Evolutionary conservation across 2,113 vertebrate species (phyloP), one percentile per base, ranked within the genome.

Genomic region (Litocranius walleri): DNA sequence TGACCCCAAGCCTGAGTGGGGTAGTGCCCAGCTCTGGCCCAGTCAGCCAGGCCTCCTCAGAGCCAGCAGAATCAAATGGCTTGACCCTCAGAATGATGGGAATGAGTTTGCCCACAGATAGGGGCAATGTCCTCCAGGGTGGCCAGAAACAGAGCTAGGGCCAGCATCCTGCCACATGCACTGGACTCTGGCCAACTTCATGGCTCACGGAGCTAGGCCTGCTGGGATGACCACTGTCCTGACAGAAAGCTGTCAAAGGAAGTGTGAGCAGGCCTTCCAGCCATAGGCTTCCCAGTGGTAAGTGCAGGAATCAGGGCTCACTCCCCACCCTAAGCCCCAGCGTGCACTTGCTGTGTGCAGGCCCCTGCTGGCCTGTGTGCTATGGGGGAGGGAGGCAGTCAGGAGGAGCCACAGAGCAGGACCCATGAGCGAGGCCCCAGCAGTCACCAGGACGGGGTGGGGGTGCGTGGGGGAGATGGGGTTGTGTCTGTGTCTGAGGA

Each of bases 121-220:
- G 0, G 2, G 40, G 27, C 0, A 2, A 23, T 6, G 3, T 12
- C 80, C 33, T 3, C 80, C 78, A 2, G 2, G n/a, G 80, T 23
- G 23, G 62, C 50, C 0, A 5, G 5, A 0, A 64, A 36, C 5
- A 6, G 29, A 30, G 48, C 14, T n/a, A 5, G 12, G 6, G 59
- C 40, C 6, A 7, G 40, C 1, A 29, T 29, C 52, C 36, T 48
- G 57, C 0, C 0, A 0, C 2, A 19, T 12, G 9, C 80, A 16
- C 29, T 0, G 10, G 30, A 19, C 30, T 3, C 30, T 36, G 2
- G 4, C 50, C 5, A 7, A 2, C 1, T 13, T 6, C 9, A 1
- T 4, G 6, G n/a, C 50, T 50, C 33, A 8, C 0, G 0, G 21
- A 23, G 23, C 33, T 33, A 36, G 15, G 16, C 6, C 64, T 33